Evolutionary conservation across 2,797 vertebrate genomes (phyloP).

Genomic region (Trematomus bernacchii): DNA sequence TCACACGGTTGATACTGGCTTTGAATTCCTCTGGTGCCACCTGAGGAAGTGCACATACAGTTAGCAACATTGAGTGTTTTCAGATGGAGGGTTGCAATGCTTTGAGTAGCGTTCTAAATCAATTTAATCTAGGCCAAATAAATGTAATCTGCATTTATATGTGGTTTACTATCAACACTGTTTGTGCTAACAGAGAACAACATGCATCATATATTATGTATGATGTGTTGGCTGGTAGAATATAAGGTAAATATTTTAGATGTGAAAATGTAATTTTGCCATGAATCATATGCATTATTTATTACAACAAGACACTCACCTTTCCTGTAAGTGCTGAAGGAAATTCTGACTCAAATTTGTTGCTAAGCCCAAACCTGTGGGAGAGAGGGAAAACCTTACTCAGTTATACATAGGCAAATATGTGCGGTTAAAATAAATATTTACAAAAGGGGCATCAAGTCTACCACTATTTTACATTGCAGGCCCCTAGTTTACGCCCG

Average conservation of each 20-base stretch:
- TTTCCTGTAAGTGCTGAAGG: slow-evolving; percentile 99
- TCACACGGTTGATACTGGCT: slow-evolving; percentile 97
- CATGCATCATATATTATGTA: background rate
- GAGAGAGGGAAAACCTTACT: background rate
- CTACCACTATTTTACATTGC: background rate
- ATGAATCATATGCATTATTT: background rate
- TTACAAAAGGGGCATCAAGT: background rate
- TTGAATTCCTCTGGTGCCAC: slow-evolving; percentile 99
- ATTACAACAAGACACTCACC: slow-evolving; percentile 80
- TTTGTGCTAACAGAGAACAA: background rate
- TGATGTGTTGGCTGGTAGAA: background rate
- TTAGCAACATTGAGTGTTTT: too few species aligned
- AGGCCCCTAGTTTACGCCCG: background rate
- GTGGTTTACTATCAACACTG: too few species aligned
- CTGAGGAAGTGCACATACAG: slow-evolving; percentile 69
- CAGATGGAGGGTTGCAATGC: background rate
- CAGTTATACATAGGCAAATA: background rate
- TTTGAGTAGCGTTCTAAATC: background rate
- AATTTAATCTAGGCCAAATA: background rate
- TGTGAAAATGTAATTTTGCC: background rate
- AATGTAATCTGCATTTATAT: background rate
- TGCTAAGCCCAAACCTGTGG: slow-evolving; percentile 96
- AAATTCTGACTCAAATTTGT: slow-evolving; percentile 99
- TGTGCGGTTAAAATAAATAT: background rate
- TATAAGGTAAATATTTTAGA: background rate